Base-by-base conservation (phyloP, 2,113 vertebrate species). In the Rhabdomys dilectus region DNA sequence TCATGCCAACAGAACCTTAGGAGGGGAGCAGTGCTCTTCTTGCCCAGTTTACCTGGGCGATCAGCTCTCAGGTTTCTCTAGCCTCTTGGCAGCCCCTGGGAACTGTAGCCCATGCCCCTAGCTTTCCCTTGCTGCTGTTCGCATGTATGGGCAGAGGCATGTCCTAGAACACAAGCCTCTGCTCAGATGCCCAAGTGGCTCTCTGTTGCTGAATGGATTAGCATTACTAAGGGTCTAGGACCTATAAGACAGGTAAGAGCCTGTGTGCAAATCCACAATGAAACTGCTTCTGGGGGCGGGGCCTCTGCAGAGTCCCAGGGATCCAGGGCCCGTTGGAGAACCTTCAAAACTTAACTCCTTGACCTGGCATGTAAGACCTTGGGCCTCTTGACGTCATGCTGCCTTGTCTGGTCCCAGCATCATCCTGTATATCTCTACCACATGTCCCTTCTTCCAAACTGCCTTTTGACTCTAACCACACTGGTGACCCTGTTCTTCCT, bases 51-150 rank as follows among this genome's bases (percentile, higher is more conserved):
- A 12, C 39, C 84, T 10, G 5, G 34, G 42, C 22, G 60, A 16
- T n/a, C n/a, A 89, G 84, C 72, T 60, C 45, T 48, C 68, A 88
- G n/a, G 36, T 48, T 62, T 91, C 48, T 87, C 5, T 2, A 1
- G 3, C 70, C 39, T 0, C 0, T 2, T 3, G 0, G n/a, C 48
- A 72, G 75, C 75, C 78, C 42, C 85, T 72, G 10, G 0, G n/a
- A 82, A 31, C 2, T 0, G 48, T 3, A 58, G 70, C 24, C 51
- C 75, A 0, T 39, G 29, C 48, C 31, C 42, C 34, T 76, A 22
- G 31, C 64, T 60, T 62, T 51, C 15, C 31, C 45, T 26, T 24
- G 22, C 36, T n/a, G 21, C 66, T 53, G 7, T 76, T 48, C 13
- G 31, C 73, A 73, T 2, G 0, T 15, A 5, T 51, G 34, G 73